Percentiles rank a stretch among this genome's conserved stretches.
These are phyloP conservation scores for Nilaparvata lugens DNA, from an alignment of 1,140 invertebrate genomes.

Conservation along the genomic window DNA sequence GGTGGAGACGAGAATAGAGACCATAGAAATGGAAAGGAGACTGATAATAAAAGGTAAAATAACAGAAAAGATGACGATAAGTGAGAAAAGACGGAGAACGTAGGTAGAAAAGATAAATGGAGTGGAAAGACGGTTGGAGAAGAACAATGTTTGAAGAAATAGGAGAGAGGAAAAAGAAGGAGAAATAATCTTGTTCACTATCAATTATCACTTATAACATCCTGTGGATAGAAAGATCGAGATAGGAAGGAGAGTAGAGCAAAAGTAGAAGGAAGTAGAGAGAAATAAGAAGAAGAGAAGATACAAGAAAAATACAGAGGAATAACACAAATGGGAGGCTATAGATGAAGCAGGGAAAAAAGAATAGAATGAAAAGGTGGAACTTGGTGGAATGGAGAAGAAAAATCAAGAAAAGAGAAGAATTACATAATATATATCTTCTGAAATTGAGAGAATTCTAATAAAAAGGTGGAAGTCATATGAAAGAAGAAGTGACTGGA, in stretches of 20 bases:
- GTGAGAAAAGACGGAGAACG: background rate
- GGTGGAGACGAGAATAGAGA: background rate
- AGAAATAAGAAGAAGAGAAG: background rate
- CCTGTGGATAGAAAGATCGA: too few relatives aligned
- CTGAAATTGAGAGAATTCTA: too few relatives aligned
- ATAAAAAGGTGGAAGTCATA: too few relatives aligned
- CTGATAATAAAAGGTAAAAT: background rate
- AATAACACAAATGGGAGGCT: background rate
- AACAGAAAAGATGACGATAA: background rate
- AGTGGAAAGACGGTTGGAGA: background rate
- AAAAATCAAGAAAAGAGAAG: too few relatives aligned
- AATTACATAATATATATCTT: too few relatives aligned
- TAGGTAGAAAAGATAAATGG: background rate
- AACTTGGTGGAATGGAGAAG: too few relatives aligned
- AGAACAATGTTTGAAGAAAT: background rate
- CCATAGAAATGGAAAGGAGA: background rate
- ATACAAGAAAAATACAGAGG: background rate
- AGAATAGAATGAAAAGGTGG: too few relatives aligned
- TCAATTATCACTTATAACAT: too few relatives aligned
- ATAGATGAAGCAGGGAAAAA: background rate
- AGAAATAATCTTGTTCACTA: too few relatives aligned
- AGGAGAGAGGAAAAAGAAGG: background rate
- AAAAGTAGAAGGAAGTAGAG: background rate
- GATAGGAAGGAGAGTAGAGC: background rate
- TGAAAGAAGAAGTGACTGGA: too few relatives aligned